Evolutionary conservation across 2,113 vertebrate species (phyloP).

Genomic region (Globicephala melas): DNA sequence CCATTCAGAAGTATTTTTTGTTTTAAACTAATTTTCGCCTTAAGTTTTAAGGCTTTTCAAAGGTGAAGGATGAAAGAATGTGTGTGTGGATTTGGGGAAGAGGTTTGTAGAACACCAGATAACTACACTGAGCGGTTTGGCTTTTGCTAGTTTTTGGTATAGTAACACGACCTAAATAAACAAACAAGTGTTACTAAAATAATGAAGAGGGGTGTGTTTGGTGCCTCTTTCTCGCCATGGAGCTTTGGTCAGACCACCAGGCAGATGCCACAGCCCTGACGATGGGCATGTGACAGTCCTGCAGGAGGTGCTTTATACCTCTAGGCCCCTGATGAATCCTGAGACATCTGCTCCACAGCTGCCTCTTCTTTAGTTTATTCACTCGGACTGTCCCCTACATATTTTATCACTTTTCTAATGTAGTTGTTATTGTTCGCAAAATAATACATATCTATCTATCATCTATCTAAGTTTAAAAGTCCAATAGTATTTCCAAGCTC

Average conservation of each 20-base stretch:
- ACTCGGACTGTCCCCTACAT: fast-evolving
- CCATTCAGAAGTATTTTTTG: background rate
- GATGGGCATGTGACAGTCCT: fast-evolving
- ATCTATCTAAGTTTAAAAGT: background rate
- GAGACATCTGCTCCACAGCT: fast-evolving
- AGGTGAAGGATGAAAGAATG: background rate
- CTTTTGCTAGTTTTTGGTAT: background rate
- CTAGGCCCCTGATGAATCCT: fast-evolving
- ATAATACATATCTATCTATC: too few species aligned
- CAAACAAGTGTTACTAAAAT: background rate
- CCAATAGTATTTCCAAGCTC: background rate
- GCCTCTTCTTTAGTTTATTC: fast-evolving
- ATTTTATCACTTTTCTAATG: background rate
- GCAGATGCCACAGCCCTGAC: background rate
- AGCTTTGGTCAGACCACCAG: background rate
- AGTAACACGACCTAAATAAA: background rate
- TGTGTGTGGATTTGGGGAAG: background rate
- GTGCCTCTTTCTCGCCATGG: background rate
- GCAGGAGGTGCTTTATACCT: fast-evolving
- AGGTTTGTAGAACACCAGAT: fast-evolving
- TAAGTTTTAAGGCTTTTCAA: background rate
- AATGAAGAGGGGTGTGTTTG: background rate
- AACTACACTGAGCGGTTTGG: too few species aligned
- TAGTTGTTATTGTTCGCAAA: background rate
- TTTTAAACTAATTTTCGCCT: background rate